These are phyloP conservation scores for Gephyroberyx darwinii DNA, from an alignment of 2,797 vertebrate genomes.

Conservation along the genomic window DNA sequence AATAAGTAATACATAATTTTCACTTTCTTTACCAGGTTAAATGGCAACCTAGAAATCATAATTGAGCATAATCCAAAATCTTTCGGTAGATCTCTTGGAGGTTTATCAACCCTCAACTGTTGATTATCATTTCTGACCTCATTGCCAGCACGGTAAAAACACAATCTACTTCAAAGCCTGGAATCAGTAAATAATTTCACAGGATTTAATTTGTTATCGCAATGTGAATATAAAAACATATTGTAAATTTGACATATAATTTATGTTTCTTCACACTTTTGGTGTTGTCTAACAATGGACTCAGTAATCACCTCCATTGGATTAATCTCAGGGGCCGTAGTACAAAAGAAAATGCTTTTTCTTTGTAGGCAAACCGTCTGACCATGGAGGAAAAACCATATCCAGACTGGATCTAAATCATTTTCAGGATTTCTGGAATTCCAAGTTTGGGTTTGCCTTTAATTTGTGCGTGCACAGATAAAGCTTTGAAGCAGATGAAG, in stretches of 20 bases:
- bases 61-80: too few species aligned
- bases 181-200: not conserved
- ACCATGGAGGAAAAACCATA: not conserved
- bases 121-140: not conserved
- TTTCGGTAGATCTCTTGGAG: not conserved
- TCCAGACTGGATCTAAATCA: not conserved
- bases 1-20: too few species aligned
- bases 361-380: not conserved
- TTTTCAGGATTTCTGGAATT: not conserved
- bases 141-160: not conserved
- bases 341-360: not conserved
- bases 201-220: not conserved
- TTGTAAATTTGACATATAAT: not conserved
- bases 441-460: not conserved
- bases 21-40: too few species aligned
- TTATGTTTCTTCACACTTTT: too few species aligned
- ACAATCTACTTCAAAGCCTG: not conserved
- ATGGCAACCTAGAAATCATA: too few species aligned
- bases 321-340: too few species aligned
- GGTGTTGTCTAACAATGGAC: too few species aligned
- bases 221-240: too few species aligned
- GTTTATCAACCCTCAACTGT: not conserved
- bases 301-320: too few species aligned
- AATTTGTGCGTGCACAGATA: not conserved
- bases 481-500: not conserved